Evolutionary conservation across 2,797 vertebrate species (phyloP).

Genomic region (Cirrhinus molitorella): DNA sequence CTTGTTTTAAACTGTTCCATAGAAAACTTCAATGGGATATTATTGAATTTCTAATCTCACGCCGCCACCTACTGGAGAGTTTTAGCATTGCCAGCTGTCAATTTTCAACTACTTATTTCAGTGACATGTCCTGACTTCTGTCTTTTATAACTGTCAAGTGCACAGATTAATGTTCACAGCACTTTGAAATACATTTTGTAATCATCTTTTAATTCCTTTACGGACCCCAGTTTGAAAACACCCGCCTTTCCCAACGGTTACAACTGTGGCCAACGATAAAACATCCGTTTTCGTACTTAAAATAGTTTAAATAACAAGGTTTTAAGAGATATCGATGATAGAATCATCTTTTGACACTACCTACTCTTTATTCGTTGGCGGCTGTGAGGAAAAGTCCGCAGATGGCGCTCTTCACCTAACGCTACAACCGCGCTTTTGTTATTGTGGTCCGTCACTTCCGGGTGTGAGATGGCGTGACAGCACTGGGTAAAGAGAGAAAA

Average conservation of each 20-base stretch:
- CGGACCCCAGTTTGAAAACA: not conserved
- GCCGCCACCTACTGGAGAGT: constrained; percentile 39
- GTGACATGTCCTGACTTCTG: too few species aligned
- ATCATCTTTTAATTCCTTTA: too few species aligned
- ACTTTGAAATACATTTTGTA: too few species aligned
- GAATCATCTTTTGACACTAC: not conserved
- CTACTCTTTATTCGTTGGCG: not conserved
- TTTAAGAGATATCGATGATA: too few species aligned
- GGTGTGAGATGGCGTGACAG: constrained; percentile 17
- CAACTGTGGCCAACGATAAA: not conserved
- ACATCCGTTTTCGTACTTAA: not conserved
- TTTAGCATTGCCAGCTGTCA: not conserved
- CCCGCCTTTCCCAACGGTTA: not conserved
- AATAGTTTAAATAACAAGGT: not conserved
- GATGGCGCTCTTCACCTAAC: not conserved
- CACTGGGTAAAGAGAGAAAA: not conserved
- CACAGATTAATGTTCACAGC: too few species aligned
- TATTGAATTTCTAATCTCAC: not conserved
- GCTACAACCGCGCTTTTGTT: not conserved
- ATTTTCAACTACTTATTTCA: not conserved
- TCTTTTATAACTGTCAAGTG: too few species aligned
- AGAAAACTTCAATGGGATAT: not conserved
- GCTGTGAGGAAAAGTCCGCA: not conserved
- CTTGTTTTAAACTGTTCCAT: not conserved
- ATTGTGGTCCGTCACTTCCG: constrained; percentile 50